Base-by-base conservation (phyloP, 64 coral and sea anemone species). In the Hydrozoanthus tunicans region DNA sequence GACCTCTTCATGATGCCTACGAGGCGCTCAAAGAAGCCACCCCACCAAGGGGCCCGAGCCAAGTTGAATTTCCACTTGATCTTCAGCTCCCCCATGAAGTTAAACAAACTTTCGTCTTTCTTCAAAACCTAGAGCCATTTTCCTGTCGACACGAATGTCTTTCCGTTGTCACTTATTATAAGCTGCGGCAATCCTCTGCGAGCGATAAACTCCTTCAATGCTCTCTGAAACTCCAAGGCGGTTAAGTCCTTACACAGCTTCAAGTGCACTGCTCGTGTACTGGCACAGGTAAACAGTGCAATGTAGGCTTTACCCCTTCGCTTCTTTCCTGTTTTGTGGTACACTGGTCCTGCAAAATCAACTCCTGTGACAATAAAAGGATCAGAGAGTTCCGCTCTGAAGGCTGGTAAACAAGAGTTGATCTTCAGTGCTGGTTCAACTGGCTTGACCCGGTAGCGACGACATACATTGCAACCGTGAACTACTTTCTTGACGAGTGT, bases 301-400 rank as follows among this genome's bases (percentile, higher is more conserved):
- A 90, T 81, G 84, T 93, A 90, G 13, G 86, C 79, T 59, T 94
- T 92, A 7, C 53, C 64, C 52, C 51, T 90, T 51, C 6, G 43
- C 3, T 63, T 7, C 75, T 91, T 93, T 7, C 59, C 58, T n/a
- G 25, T 73, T 43, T 91, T 92, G 60, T 91, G 55, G 25, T 91
- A 74, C 15, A 96, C 20, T 59, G 94, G 94, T 73, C 94, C 85
- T 7, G 83, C 92, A 54, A 94, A 94, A 65, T 91, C 93, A 52
- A 91, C 89, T 14, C 93, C 93, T 81, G 81, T 91, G 6, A 80
- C 90, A 5, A n/a, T 51, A 61, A 94, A 86, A 12, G 93, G 80
- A 15, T 64, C 58, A 61, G 80, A 55, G 6, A 76, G 70, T 64
- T 91, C 15, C 56, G 73, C n/a, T 83, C 76, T 56, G 32, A 64